phyloP scores from a whole-genome alignment of 2,888 invertebrate species.

The Mythimna impura region DNA sequence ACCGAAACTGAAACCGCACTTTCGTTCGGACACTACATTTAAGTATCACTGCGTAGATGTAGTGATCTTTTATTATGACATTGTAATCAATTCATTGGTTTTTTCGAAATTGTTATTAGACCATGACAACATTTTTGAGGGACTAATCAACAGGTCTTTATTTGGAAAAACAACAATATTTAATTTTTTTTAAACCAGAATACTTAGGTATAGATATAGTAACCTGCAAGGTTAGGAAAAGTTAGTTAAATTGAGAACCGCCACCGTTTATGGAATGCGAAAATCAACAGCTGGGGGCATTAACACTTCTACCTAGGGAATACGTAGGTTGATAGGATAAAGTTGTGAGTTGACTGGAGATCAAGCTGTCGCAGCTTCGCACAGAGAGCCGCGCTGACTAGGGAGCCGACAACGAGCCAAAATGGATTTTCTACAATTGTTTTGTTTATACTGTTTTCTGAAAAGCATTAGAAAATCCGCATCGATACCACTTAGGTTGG shows the following conservation, averaged over 20 bases:
- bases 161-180: neutral
- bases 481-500: neutral
- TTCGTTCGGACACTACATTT: too few species aligned
- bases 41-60: too few species aligned
- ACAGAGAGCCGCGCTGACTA: slow-evolving; percentile 17
- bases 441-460: neutral
- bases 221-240: neutral
- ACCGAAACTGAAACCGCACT: too few species aligned
- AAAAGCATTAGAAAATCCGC: neutral
- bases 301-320: slow-evolving; percentile 24
- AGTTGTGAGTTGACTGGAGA: slow-evolving; percentile 27
- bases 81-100: too few species aligned
- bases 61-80: too few species aligned
- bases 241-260: neutral
- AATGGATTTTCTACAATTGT: neutral
- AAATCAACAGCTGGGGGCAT: slow-evolving; percentile 4
- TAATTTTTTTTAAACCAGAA: neutral
- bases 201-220: too few species aligned
- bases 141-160: neutral
- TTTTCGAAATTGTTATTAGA: neutral
- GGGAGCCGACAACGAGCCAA: neutral
- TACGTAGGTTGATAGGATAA: slow-evolving; percentile 31
- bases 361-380: slow-evolving; percentile 33
- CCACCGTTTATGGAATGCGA: neutral
- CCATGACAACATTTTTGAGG: neutral